Conservation (phyloP, 2,797 vertebrate species). For the Neosilurus mollespiculum region DNA sequence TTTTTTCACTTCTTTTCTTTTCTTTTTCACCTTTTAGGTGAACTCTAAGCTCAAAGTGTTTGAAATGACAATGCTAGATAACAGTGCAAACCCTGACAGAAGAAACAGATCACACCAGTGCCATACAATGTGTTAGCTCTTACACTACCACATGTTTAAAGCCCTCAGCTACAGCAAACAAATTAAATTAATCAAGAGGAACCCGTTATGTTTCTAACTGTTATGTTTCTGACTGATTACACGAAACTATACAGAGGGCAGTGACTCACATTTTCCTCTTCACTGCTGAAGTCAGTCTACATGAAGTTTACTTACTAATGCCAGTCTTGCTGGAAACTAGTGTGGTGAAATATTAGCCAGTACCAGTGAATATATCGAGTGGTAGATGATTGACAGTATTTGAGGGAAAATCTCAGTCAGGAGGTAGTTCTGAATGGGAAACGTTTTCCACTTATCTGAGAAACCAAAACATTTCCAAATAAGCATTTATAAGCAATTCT, state of each 20-base stretch:
- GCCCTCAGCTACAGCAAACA: not conserved
- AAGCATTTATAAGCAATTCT: not conserved
- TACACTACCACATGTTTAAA: not conserved
- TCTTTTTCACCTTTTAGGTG: not conserved
- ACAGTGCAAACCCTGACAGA: not conserved
- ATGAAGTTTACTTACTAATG: conserved; percentile 7
- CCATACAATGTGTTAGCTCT: not conserved
- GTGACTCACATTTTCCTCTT: conserved; percentile 27
- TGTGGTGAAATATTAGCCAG: not conserved
- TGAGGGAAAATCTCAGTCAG: not conserved
- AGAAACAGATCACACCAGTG: not conserved
- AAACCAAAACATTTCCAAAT: not conserved
- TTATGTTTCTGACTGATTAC: conserved; percentile 12
- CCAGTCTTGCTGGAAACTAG: not conserved
- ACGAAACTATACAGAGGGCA: not conserved
- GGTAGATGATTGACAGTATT: not conserved
- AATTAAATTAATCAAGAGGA: not conserved
- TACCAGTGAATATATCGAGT: not conserved
- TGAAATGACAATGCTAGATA: not conserved
- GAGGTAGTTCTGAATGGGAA: too few species aligned
- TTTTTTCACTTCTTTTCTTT: too few species aligned
- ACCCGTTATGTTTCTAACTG: not conserved
- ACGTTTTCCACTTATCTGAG: too few species aligned
- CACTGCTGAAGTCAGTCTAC: not conserved
- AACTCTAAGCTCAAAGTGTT: not conserved